phyloP scores from a whole-genome alignment of 2,888 invertebrate genomes.

The Lasioglossum marginatum region DNA sequence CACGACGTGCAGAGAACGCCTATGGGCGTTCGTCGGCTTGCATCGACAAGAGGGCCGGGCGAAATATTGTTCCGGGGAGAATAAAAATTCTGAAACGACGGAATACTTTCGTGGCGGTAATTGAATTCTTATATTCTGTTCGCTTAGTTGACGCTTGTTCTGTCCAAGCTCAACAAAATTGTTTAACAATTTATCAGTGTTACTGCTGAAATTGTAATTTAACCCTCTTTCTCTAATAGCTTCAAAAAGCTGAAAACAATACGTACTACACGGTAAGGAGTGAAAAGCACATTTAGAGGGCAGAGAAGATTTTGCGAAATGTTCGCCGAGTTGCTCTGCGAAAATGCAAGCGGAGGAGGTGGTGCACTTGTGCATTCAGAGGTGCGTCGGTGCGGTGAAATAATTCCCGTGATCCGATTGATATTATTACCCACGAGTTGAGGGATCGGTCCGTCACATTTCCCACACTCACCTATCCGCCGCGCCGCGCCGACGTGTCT shows the following conservation, averaged over 20 bases:
- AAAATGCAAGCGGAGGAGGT: neutral
- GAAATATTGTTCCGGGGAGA: neutral
- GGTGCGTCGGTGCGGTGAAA: neutral
- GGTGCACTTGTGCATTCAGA: neutral
- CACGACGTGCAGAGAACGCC: conserved; percentile 8
- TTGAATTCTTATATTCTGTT: neutral
- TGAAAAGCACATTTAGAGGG: too few relatives aligned
- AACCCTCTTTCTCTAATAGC: too few relatives aligned
- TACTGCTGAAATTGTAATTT: too few relatives aligned
- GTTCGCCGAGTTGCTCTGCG: neutral
- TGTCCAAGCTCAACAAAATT: too few relatives aligned
- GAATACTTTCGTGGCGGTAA: neutral
- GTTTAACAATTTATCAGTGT: too few relatives aligned
- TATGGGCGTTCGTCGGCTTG: neutral
- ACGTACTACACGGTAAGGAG: too few relatives aligned
- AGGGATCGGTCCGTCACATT: neutral
- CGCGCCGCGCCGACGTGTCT: neutral
- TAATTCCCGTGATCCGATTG: neutral
- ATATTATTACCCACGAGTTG: neutral
- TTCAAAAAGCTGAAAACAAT: too few relatives aligned
- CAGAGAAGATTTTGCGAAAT: too few relatives aligned
- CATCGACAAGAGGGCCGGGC: conserved; percentile 4
- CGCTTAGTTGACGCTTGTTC: neutral
- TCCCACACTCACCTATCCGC: neutral
- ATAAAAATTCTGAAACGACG: neutral